Evolutionary conservation across 64 coral and sea anemone species (phyloP), one percentile per base, ranked within the genome.

Genomic region (Exaiptasia diaphana): DNA sequence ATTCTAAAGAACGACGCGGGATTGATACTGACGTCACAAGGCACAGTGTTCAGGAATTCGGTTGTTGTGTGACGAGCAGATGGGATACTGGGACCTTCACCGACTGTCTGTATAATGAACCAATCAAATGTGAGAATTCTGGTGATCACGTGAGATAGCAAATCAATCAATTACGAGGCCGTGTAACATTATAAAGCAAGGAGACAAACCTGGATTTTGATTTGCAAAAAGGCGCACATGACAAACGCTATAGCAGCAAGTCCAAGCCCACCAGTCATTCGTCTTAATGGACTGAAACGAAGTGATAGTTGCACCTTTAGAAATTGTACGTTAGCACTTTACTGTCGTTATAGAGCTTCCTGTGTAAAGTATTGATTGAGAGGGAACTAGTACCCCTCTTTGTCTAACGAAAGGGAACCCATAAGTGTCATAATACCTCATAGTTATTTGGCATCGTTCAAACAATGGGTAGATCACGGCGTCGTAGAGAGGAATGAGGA

Each of bases 401-500:
- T 52, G 49, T 52, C 49, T 52, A 52, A n/a, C 10, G 49, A 52
- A 52, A 52, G 49, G 49, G n/a, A n/a, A n/a, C n/a, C n/a, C n/a
- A n/a, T n/a, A n/a, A n/a, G n/a, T n/a, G n/a, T n/a, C n/a, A n/a
- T n/a, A n/a, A n/a, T n/a, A 93, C 91, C 91, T 93, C 46, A 93
- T 44, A 38, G 91, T 77, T 25, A 93, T 29, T 45, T 58, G 64
- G 60, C 91, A 93, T 4, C 91, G 78, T 37, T 88, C 91, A 78
- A 93, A 88, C 17, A 68, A 45, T 2, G 91, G 85, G 35, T 93
- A 93, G 32, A 93, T 84, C 18, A 93, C 85, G 7, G 73, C 85
- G 67, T 93, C 91, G 54, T 79, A 93, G 25, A 93, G n/a, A 13
- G 91, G 91, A 61, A 93, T 93, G 33, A 93, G 86, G 72, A 93